Percentiles rank a stretch among this genome's conserved stretches.
phyloP scores from a whole-genome alignment of 1,140 invertebrate genomes.

The Achatina immaculata region DNA sequence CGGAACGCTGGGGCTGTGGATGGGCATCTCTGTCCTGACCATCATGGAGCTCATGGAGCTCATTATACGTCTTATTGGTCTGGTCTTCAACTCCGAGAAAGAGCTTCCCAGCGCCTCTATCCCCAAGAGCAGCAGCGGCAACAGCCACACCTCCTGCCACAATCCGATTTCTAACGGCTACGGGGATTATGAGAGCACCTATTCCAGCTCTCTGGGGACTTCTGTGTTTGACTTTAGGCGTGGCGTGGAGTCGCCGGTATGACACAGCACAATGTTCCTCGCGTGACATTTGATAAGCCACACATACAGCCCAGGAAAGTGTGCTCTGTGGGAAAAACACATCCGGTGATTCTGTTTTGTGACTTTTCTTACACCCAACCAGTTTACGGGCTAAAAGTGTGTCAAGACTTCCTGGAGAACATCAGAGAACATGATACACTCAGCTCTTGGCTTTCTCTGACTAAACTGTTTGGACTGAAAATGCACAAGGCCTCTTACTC shows the following conservation, averaged over 20 bases:
- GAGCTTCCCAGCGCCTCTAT: conserved; percentile 44
- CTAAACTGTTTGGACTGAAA: no score
- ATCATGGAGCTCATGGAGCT: conserved; percentile 67
- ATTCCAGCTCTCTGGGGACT: conserved; percentile 13
- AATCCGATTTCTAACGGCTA: conserved; percentile 21
- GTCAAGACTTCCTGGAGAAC: no score
- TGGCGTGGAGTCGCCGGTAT: conserved; percentile 9
- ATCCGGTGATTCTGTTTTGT: no score
- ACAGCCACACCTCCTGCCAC: conserved; percentile 41
- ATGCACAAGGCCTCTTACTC: no score
- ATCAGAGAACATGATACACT: no score
- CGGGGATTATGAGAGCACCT: conserved; percentile 15
- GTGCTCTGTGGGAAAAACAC: no score
- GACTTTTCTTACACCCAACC: no score
- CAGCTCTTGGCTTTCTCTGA: no score
- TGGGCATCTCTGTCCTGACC: conserved; percentile 67
- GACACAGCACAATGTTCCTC: background rate
- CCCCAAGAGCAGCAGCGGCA: conserved; percentile 38
- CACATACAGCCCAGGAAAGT: no score
- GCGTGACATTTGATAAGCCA: background rate
- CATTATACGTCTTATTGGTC: conserved; percentile 54
- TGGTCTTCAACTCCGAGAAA: conserved; percentile 62
- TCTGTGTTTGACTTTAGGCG: conserved; percentile 18
- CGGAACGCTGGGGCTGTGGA: conserved; percentile 66
- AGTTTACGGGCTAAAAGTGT: no score